Conservation (phyloP, 2,888 invertebrate genomes). For the Trissolcus japonicus region DNA sequence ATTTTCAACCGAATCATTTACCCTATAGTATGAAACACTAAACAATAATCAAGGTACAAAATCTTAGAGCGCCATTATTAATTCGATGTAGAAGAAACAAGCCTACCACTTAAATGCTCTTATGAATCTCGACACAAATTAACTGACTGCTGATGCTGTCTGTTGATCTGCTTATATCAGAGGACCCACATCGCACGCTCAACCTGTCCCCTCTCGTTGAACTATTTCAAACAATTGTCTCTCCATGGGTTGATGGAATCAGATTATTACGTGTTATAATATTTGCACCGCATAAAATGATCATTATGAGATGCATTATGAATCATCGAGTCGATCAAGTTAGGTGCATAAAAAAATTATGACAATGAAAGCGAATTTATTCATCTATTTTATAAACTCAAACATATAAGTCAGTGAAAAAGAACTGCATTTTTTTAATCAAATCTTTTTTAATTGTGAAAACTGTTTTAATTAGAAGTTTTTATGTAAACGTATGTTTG, state of each 20-base stretch:
- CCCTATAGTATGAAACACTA: conserved; percentile 3
- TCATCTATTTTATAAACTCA: no score
- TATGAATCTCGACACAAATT: conserved; percentile 58
- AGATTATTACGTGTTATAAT: conserved; percentile 25
- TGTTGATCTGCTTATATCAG: conserved; percentile 65
- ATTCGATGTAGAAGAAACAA: background rate
- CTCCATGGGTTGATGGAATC: conserved; percentile 24
- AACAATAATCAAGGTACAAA: background rate
- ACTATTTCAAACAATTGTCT: conserved; percentile 53
- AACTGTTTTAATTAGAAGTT: no score
- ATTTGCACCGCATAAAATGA: conserved; percentile 2
- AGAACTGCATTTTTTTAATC: no score
- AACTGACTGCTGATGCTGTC: conserved; percentile 66
- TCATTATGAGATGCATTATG: background rate
- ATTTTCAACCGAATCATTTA: background rate
- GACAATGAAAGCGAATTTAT: no score
- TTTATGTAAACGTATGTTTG: no score
- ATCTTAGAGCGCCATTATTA: background rate
- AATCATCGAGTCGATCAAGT: background rate
- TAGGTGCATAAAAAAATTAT: background rate
- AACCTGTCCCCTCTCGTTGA: conserved; percentile 57
- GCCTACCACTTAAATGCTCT: conserved; percentile 58
- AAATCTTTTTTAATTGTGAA: no score
- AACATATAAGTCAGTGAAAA: no score
- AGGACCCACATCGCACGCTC: conserved; percentile 52